Evolutionary conservation across 2,888 invertebrate genomes (phyloP).

Genomic region (Melangyna quadrimaculata): DNA sequence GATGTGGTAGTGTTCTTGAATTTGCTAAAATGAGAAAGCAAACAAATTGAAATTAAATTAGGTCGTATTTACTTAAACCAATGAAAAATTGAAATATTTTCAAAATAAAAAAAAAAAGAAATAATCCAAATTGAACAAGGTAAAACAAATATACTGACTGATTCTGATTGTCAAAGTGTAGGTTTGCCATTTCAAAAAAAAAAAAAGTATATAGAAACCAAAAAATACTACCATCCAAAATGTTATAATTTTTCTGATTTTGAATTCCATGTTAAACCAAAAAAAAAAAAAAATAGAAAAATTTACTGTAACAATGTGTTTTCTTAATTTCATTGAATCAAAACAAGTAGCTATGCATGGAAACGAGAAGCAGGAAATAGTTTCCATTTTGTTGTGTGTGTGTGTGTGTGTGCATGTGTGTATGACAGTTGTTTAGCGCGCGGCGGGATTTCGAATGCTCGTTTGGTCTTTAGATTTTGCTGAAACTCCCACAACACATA

Average conservation of each 20-base stretch:
- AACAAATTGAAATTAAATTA: not conserved
- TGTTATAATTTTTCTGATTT: conserved; percentile 18
- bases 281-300: not conserved
- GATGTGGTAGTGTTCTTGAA: conserved; percentile 80
- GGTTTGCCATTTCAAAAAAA: not conserved
- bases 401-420: not conserved
- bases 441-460: conserved; percentile 26
- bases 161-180: not conserved
- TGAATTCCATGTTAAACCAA: conserved; percentile 11
- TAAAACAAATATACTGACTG: not conserved
- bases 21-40: conserved; percentile 76
- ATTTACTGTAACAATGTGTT: conserved; percentile 29
- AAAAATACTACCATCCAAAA: not conserved
- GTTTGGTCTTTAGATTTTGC: not conserved
- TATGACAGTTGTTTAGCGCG: conserved; percentile 24
- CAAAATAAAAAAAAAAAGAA: not conserved
- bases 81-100: not conserved
- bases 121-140: not conserved
- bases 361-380: conserved; percentile 18
- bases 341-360: not conserved
- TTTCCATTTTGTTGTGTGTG: conserved; percentile 13
- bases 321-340: conserved; percentile 39
- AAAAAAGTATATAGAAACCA: not conserved
- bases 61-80: not conserved
- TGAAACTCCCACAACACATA: not conserved